Conservation (phyloP, 2,888 invertebrate genomes). For the Drosophila buzzatii region DNA sequence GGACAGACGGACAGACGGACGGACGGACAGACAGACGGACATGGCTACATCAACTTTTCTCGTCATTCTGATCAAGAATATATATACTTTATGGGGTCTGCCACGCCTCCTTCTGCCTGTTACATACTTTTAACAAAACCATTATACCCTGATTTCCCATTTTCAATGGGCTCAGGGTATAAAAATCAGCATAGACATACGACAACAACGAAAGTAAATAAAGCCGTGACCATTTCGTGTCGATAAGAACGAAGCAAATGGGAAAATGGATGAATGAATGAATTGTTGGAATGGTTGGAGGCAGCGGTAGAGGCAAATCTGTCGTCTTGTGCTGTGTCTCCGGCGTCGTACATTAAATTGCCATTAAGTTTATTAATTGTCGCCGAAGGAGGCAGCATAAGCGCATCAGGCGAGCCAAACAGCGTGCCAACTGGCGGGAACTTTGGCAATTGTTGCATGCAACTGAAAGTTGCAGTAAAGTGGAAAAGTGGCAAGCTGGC, state of each 20-base stretch:
- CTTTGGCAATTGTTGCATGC: slow-evolving; percentile 73
- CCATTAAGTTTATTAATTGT: slow-evolving; percentile 81
- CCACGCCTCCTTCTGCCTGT: no score
- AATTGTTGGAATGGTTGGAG: slow-evolving; percentile 1
- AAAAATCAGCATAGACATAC: slow-evolving; percentile 66
- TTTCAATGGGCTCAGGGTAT: no score
- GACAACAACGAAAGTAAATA: slow-evolving; percentile 54
- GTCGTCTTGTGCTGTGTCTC: slow-evolving; percentile 21
- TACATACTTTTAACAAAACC: no score
- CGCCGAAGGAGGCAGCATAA: slow-evolving; percentile 62
- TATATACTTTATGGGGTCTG: no score
- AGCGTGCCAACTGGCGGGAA: slow-evolving; percentile 21
- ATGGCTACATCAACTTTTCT: no score
- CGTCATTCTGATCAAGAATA: no score
- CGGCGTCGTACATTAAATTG: slow-evolving; percentile 74
- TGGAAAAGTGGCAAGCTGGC: slow-evolving; percentile 33
- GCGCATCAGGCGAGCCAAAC: slow-evolving; percentile 40
- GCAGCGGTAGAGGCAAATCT: slow-evolving; percentile 22
- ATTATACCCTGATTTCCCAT: no score
- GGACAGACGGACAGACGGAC: no score
- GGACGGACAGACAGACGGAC: no score
- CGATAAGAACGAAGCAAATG: slow-evolving; percentile 60
- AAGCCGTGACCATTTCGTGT: slow-evolving; percentile 68
- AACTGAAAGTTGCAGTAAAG: slow-evolving; percentile 21
- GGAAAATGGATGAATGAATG: slow-evolving; percentile 19